Base-by-base conservation (phyloP, 64 coral and sea anemone species). In the Porites australiensis region DNA sequence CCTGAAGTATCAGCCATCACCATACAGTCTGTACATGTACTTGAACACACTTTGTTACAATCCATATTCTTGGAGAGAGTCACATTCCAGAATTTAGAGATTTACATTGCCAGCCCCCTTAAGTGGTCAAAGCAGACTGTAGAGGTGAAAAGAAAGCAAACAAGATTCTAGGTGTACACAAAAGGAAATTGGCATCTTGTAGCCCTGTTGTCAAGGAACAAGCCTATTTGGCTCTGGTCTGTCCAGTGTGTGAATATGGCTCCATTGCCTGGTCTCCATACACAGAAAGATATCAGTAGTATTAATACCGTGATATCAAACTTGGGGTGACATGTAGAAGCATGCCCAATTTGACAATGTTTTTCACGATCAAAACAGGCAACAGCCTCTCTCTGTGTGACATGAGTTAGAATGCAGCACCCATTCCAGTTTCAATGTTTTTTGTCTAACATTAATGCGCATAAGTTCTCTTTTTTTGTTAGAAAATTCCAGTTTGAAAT, bases 101-200 rank as follows among this genome's bases (percentile, higher is more conserved):
- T 78, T 19, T 50, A 78, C 11, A 79, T 79, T 54, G 53, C 76
- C 76, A 53, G 44, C 50, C 20, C 76, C 57, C 57, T 79, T 3
- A 83, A 63, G 37, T 86, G 82, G 82, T 66, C 82, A 3, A 68
- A 86, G 59, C 82, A n/a, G n/a, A n/a, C n/a, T n/a, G n/a, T n/a
- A 4, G 82, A 86, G 27, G 69, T 72, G 72, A 57, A 53, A 87
- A 87, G 64, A 87, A 87, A 70, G 48, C 83, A 87, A 87, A 72
- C 67, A 87, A 44, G 54, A 71, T 87, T 50, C 84, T 87, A 13
- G 65, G 19, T 16, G 46, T 87, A 67, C 65, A 72, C 47, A 65
- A 74, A 27, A 72, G 59, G 48, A 83, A 83, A 20, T 52, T 65
- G 37, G 22, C 58, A 43, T 19, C 48, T 12, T 83, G 58, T 65